Percentiles rank a stretch among this genome's conserved stretches.
phyloP scores from a whole-genome alignment of 2,797 vertebrate species.

The Onychomys arenicola region DNA sequence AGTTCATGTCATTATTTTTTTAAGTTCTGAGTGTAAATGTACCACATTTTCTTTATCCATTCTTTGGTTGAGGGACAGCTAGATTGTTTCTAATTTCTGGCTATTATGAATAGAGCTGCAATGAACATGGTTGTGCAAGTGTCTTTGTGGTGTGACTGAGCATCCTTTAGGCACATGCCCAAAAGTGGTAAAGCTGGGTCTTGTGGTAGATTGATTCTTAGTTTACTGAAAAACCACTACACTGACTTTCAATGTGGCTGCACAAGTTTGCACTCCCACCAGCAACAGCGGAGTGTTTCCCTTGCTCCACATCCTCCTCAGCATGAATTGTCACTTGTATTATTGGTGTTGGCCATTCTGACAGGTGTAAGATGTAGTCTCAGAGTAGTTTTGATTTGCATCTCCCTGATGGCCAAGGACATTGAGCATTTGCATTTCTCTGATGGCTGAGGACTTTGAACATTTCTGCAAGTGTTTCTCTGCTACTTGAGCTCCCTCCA shows the following conservation, averaged over 20 bases:
- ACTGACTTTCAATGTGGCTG: background rate
- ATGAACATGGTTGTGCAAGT: background rate
- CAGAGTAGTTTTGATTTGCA: background rate
- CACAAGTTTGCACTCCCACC: background rate
- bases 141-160: background rate
- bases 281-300: background rate
- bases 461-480: background rate
- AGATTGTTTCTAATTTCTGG: background rate
- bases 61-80: background rate
- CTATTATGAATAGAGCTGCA: background rate
- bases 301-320: background rate
- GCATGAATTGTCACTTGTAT: background rate
- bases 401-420: background rate
- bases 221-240: background rate
- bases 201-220: background rate
- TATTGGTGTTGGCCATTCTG: background rate
- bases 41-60: background rate
- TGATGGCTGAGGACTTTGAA: no score
- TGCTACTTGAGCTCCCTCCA: background rate
- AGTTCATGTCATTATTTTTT: background rate
- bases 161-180: background rate
- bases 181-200: background rate
- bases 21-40: background rate
- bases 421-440: no score
- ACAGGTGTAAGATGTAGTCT: background rate